Evolutionary conservation across 2,113 vertebrate species (phyloP).

Genomic region (Oenanthe oenanthe): DNA sequence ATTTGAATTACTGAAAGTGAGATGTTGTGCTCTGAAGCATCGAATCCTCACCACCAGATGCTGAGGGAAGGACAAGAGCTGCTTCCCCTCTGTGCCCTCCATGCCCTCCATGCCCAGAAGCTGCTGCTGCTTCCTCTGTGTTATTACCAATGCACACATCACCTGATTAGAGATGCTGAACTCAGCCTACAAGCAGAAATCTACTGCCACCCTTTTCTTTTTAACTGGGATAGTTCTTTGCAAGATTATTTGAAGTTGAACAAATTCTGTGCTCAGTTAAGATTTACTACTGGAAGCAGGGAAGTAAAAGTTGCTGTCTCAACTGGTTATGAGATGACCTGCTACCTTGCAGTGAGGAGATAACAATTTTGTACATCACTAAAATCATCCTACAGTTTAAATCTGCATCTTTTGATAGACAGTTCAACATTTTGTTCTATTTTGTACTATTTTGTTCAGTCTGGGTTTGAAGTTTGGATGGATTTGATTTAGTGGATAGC

Average conservation of each 20-base stretch:
- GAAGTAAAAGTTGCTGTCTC: neutral
- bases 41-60: neutral
- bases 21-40: neutral
- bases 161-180: neutral
- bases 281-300: neutral
- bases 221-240: neutral
- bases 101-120: neutral
- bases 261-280: neutral
- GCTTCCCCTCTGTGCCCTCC: neutral
- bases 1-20: neutral
- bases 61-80: neutral
- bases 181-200: neutral
- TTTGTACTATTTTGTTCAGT: neutral
- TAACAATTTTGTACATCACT: neutral
- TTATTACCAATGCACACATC: neutral
- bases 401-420: neutral
- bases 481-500: neutral
- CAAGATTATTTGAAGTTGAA: neutral
- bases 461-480: neutral
- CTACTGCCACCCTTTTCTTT: neutral
- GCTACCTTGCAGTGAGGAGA: no score
- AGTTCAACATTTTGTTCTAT: neutral
- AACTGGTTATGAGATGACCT: neutral
- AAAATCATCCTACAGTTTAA: neutral
- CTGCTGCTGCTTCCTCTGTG: neutral